Conservation (phyloP, 2,888 invertebrate species). For the Ormyrus rosae region DNA sequence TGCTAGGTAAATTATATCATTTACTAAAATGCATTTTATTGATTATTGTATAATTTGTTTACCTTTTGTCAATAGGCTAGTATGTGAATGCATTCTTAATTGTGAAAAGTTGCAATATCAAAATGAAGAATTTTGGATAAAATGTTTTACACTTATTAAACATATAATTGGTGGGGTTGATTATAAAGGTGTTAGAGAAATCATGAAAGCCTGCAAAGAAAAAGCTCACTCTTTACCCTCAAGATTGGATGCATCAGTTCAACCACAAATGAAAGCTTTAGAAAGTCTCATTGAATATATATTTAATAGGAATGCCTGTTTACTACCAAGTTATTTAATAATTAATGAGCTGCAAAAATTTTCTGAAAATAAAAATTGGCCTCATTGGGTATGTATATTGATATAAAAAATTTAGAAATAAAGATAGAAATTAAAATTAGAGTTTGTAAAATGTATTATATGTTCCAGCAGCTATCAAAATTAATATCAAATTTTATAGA, state of each 20-base stretch:
- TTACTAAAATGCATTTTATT: constrained; percentile 21
- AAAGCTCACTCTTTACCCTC: constrained; percentile 90
- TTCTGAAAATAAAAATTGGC: constrained; percentile 87
- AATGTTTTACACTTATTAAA: constrained; percentile 89
- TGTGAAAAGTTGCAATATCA: constrained; percentile 89
- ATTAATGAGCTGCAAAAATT: constrained; percentile 96
- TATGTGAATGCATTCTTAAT: constrained; percentile 90
- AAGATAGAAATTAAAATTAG: constrained; percentile 11
- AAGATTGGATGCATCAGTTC: constrained; percentile 86
- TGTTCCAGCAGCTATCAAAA: constrained; percentile 86
- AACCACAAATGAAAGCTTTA: constrained; percentile 89
- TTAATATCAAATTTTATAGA: constrained; percentile 92
- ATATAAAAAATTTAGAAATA: neutral
- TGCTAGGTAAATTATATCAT: constrained; percentile 80
- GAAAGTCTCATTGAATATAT: constrained; percentile 91
- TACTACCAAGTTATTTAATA: constrained; percentile 95
- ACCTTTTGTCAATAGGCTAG: constrained; percentile 79
- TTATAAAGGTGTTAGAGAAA: constrained; percentile 95
- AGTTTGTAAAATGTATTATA: constrained; percentile 40
- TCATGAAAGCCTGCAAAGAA: constrained; percentile 94
- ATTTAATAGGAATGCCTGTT: constrained; percentile 93
- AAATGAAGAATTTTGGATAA: constrained; percentile 92
- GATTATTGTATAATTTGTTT: neutral
- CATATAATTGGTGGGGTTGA: constrained; percentile 93
- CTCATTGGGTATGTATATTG: constrained; percentile 87